A percentile compares a stretch with the other conserved stretches of the same genome.
These are phyloP conservation scores for Eurytoma adleriae DNA, from an alignment of 2,888 invertebrate genomes.

Conservation along the genomic window DNA sequence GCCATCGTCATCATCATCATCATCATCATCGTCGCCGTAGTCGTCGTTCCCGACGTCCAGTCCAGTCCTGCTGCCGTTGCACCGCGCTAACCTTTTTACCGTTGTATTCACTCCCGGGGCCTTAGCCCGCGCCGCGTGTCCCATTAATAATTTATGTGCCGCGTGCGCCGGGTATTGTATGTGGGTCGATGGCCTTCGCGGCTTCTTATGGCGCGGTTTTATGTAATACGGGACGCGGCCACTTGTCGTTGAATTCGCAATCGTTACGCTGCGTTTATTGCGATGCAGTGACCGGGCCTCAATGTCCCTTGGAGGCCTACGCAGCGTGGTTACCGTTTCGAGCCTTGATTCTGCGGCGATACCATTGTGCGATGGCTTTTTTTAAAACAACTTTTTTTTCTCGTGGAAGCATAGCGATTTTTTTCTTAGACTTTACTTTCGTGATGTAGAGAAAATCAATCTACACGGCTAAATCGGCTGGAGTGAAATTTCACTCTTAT, in stretches of 20 bases:
- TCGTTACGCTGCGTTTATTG: conserved; percentile 5
- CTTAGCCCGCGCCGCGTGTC: background rate
- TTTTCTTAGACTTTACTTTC: no score
- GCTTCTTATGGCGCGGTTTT: conserved; percentile 6
- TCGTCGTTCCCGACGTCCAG: background rate
- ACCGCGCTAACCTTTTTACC: conserved; percentile 27
- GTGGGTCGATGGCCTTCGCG: conserved; percentile 42
- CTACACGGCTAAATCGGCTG: no score
- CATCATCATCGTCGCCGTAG: conserved; percentile 24
- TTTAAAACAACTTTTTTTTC: no score
- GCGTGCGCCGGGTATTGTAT: conserved; percentile 1
- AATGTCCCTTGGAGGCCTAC: background rate
- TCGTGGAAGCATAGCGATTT: no score
- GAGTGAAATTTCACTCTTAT: no score
- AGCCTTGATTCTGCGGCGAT: no score
- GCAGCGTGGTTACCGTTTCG: no score
- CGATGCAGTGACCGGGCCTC: background rate
- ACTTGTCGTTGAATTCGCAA: conserved; percentile 17
- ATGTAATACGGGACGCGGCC: conserved; percentile 4
- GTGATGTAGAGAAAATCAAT: no score
- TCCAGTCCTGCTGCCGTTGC: background rate
- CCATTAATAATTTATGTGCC: conserved; percentile 45
- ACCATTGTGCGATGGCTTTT: no score
- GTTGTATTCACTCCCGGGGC: conserved; percentile 20
- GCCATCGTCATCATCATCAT: conserved; percentile 19